Percentiles rank a stretch among this genome's conserved stretches.
These are phyloP conservation scores for Ptilodon capucinus DNA, from an alignment of 2,888 invertebrate genomes.

Conservation along the genomic window DNA sequence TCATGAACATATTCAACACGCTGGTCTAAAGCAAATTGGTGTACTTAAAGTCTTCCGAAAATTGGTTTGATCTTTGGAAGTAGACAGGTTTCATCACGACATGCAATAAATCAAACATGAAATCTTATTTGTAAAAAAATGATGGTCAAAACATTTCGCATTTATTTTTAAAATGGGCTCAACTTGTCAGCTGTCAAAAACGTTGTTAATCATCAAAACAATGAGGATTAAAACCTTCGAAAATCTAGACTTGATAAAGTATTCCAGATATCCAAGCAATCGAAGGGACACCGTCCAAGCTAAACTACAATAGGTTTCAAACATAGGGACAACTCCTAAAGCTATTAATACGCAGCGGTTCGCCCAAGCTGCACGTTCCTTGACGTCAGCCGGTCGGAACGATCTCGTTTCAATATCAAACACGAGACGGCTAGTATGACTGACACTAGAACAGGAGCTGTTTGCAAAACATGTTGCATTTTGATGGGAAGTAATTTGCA, in stretches of 20 bases:
- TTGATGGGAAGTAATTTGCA: conserved; percentile 18
- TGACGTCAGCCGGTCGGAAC: conserved; percentile 46
- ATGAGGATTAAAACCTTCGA: too few relatives aligned
- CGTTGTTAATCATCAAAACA: too few relatives aligned
- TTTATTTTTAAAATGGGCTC: too few relatives aligned
- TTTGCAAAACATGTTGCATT: conserved; percentile 43
- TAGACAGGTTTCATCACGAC: background rate
- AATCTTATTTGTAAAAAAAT: too few relatives aligned
- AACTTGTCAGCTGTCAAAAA: too few relatives aligned
- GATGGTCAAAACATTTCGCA: too few relatives aligned
- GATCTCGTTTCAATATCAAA: conserved; percentile 57
- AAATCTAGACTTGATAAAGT: background rate
- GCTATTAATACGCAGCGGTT: background rate
- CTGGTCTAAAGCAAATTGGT: too few relatives aligned
- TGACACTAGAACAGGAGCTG: conserved; percentile 31
- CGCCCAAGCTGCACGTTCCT: conserved; percentile 30
- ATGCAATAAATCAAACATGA: background rate
- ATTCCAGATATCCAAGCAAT: background rate
- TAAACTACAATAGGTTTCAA: background rate
- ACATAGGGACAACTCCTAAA: background rate
- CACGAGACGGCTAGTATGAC: conserved; percentile 53
- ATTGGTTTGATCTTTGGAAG: background rate
- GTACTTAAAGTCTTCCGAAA: background rate
- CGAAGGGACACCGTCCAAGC: background rate
- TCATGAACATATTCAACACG: background rate